A percentile compares a stretch with the other conserved stretches of the same genome.
phyloP scores from a whole-genome alignment of 2,888 invertebrate genomes.

The Zele albiditarsus region DNA sequence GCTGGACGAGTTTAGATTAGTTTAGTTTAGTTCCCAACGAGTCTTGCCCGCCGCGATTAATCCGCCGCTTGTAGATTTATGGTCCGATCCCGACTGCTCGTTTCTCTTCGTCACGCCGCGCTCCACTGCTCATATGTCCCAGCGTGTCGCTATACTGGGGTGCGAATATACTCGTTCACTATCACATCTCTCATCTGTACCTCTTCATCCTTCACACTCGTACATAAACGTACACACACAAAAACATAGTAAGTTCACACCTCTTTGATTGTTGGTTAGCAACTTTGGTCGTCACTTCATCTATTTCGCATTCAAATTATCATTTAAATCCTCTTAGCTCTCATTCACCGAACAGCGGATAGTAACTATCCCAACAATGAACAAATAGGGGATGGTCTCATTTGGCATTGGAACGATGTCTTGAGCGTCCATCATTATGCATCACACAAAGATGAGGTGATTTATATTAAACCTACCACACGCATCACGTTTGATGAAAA shows the following conservation, averaged over 20 bases:
- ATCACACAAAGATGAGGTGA: background rate
- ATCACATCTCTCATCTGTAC: conserved; percentile 1
- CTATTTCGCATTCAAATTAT: background rate
- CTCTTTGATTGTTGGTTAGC: background rate
- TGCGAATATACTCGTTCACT: conserved; percentile 25
- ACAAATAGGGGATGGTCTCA: too few species aligned
- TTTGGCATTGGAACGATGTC: too few species aligned
- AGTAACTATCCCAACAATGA: too few species aligned
- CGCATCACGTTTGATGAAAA: background rate
- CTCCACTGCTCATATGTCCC: conserved; percentile 21
- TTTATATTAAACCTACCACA: background rate
- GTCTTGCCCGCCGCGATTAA: conserved; percentile 67
- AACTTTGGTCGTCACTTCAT: background rate
- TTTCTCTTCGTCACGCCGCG: conserved; percentile 65
- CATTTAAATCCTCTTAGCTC: background rate
- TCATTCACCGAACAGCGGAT: too few species aligned
- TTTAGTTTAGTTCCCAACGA: conserved; percentile 69
- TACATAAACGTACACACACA: background rate
- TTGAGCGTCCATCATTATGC: background rate
- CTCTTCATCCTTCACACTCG: conserved; percentile 20
- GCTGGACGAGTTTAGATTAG: conserved; percentile 70
- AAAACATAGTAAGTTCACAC: background rate
- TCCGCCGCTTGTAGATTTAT: conserved; percentile 66
- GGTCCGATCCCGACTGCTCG: conserved; percentile 61
- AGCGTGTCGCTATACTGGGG: conserved; percentile 6